Evolutionary conservation across 2,888 invertebrate species (phyloP), one percentile per base, ranked within the genome.

Genomic region (Leptinotarsa peninsularis): DNA sequence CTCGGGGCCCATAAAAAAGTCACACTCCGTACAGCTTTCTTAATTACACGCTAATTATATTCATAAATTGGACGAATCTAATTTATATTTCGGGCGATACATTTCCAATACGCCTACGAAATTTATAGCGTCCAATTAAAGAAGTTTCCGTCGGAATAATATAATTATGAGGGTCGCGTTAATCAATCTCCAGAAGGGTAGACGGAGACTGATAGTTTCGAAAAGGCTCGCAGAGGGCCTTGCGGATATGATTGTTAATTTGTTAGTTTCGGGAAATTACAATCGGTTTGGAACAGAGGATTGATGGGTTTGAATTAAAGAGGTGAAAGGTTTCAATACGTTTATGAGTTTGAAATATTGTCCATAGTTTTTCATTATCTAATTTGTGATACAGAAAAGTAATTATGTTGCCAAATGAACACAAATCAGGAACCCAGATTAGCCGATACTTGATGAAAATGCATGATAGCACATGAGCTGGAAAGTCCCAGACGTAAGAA

Each of bases 41-140:
- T 81, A 81, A 81, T 81, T 81, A 78, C 78, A 81, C 81, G 81
- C 81, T 79, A 79, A 79, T 81, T 81, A 81, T 81, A 79, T 79
- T 79, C 80, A 79, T 81, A 80, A 80, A 80, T 79, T 75, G 76
- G 78, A 80, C 77, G 76, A 70, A 80, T 79, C 74, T 78, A 77
- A 80, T 78, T 80, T 78, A 77, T 77, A 58, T 58, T 49, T 58
- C 70, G n/a, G 54, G 58, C 70, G 70, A 79, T 79, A 73, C 72
- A 67, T 71, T 75, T 78, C 68, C 71, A 43, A 73, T 73, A 67
- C 75, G 73, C 75, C 74, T 70, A 78, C 75, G 69, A 73, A 75
- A 79, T 70, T 70, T 70, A 70, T 70, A 58, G 58, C 33, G 58
- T 49, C 58, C 58, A 70, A 70, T 70, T 70, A 58, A 49, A 58